Conservation (phyloP, 2,888 invertebrate species). For the Sminthurinus aureus region DNA sequence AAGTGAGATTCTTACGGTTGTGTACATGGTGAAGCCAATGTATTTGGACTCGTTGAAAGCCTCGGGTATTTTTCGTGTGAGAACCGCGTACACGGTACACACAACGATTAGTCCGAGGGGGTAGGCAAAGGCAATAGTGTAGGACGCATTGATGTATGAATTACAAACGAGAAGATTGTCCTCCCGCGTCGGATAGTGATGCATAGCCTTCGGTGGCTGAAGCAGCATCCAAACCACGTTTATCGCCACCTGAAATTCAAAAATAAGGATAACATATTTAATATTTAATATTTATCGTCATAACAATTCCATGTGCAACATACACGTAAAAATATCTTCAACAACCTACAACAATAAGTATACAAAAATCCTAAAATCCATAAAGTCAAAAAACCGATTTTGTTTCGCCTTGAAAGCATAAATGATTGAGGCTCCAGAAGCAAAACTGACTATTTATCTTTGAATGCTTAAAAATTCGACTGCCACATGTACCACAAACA, state of each 20-base stretch:
- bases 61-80: conserved; percentile 96
- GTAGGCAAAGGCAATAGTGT: conserved; percentile 76
- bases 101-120: conserved; percentile 65
- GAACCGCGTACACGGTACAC: conserved; percentile 95
- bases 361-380: too few species aligned
- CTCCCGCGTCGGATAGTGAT: conserved; percentile 89
- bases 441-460: too few species aligned
- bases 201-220: conserved; percentile 86
- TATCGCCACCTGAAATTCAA: conserved; percentile 74
- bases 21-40: conserved; percentile 99
- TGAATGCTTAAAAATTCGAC: too few species aligned
- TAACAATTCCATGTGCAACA: too few species aligned
- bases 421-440: too few species aligned
- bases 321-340: too few species aligned
- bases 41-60: conserved; percentile 99
- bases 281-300: too few species aligned
- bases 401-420: too few species aligned
- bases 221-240: conserved; percentile 92
- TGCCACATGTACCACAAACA: too few species aligned
- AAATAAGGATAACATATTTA: too few species aligned
- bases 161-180: conserved; percentile 93
- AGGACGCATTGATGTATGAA: conserved; percentile 89
- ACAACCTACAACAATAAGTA: too few species aligned
- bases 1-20: conserved; percentile 68
- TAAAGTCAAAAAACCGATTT: too few species aligned